phyloP scores from a whole-genome alignment of 2,888 invertebrate genomes.

The Camptogramma bilineatum region DNA sequence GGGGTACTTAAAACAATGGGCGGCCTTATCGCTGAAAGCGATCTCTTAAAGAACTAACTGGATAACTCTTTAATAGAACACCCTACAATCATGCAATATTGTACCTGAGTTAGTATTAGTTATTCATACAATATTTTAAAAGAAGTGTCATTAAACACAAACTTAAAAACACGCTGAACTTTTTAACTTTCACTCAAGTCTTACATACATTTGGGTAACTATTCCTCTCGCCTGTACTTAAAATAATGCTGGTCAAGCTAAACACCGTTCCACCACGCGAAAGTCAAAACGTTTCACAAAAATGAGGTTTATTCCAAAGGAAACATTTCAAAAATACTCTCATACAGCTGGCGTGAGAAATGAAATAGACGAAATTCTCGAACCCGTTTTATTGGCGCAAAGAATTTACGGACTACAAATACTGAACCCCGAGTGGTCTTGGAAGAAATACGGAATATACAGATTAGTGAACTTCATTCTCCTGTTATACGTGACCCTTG shows the following conservation, averaged over 20 bases:
- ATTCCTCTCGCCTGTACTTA: conserved; percentile 41
- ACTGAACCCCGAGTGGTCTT: conserved; percentile 63
- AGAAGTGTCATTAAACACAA: no score
- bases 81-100: no score
- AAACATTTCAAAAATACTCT: conserved; percentile 50
- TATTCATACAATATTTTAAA: no score
- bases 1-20: no score
- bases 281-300: conserved; percentile 41
- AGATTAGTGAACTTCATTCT: conserved; percentile 52
- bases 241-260: conserved; percentile 22
- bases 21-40: no score
- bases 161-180: no score
- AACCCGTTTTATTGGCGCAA: conserved; percentile 54
- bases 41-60: no score
- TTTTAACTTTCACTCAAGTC: no score
- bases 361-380: conserved; percentile 59
- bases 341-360: conserved; percentile 60
- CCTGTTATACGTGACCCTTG: conserved; percentile 54
- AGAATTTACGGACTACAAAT: conserved; percentile 66
- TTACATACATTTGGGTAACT: neutral
- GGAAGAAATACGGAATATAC: conserved; percentile 51
- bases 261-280: conserved; percentile 21
- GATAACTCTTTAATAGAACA: no score
- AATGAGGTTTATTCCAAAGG: conserved; percentile 21
- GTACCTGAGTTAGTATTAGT: no score